phyloP scores from a whole-genome alignment of 2,888 invertebrate species.

The Drosophila sordidula region DNA sequence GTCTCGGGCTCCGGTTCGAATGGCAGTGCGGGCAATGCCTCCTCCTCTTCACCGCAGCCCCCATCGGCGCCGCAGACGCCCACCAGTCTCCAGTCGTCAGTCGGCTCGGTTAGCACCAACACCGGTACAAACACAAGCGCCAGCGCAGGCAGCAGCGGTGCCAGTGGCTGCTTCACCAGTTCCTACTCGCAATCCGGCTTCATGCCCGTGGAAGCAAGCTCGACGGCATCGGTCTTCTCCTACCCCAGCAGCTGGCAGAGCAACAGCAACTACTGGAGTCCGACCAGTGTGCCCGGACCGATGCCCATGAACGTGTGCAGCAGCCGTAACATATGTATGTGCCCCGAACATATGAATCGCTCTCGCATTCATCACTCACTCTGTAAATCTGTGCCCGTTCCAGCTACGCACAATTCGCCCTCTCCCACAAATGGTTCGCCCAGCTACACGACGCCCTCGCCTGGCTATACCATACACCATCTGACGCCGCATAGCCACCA shows the following conservation, averaged over 20 bases:
- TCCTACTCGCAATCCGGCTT: slow-evolving; percentile 83
- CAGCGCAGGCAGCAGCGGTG: slow-evolving; percentile 41
- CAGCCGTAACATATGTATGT: slow-evolving; percentile 69
- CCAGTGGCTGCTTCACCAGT: slow-evolving; percentile 62
- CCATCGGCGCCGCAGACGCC: slow-evolving; percentile 82
- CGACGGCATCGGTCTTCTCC: slow-evolving; percentile 83
- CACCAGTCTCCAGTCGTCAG: slow-evolving; percentile 74
- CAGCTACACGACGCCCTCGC: slow-evolving; percentile 83
- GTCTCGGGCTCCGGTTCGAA: slow-evolving; percentile 75
- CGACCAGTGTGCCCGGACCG: slow-evolving; percentile 74
- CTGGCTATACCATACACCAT: slow-evolving; percentile 85
- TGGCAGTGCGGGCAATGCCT: slow-evolving; percentile 74
- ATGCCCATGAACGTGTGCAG: slow-evolving; percentile 78
- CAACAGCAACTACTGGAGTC: slow-evolving; percentile 83
- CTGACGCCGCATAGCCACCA: slow-evolving; percentile 83
- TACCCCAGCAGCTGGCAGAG: slow-evolving; percentile 84
- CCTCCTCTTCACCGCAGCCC: slow-evolving; percentile 78
- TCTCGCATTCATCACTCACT: neutral
- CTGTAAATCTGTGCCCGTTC: neutral
- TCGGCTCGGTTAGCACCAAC: slow-evolving; percentile 51
- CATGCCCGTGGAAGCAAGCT: slow-evolving; percentile 83
- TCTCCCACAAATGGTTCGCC: slow-evolving; percentile 85
- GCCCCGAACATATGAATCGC: neutral
- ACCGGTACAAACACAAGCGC: slow-evolving; percentile 41
- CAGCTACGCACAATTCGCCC: slow-evolving; percentile 85